Base-by-base conservation (phyloP, 2,797 vertebrate species). In the Cirrhinus molitorella region DNA sequence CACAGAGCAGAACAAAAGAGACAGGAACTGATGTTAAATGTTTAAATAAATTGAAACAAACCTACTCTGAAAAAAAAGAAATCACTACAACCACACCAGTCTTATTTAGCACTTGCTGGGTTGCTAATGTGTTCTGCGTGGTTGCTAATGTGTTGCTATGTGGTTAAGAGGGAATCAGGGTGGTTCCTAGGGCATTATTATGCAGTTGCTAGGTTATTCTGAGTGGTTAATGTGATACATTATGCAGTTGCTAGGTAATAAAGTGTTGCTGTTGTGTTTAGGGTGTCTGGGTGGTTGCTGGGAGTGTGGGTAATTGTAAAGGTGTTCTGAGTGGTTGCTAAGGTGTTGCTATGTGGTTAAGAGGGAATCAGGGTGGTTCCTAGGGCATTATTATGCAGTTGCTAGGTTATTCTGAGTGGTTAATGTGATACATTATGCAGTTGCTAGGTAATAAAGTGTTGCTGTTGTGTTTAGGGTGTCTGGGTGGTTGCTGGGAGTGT, bases 1-100 rank as follows among this genome's bases (percentile, higher is more conserved):
- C 12, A 81, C 88, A 43, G 47, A 65, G n/a, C 25, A 61, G 1
- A 47, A 21, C 9, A 25, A 34, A 74, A 76, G 19, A 71, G 31
- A 79, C 23, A 83, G 61, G 16, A 25, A 51, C 40, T 28, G 40
- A 71, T 9, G 13, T 74, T 66, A 82, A 55, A 19, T 23, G 43
- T 71, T 71, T 49, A 71, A 23, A 71, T 28, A 4, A 16, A 28
- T 2, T 1, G 8, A 25, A 72, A 49, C 14, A 72, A 51, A 31
- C 25, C 43, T 2, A 51, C 17, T 19, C 6, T 19, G 45, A 19
- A 16, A 9, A 49, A 71, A 71, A 9, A 49, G 49, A 71, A 19
- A 23, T 71, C 23, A 51, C 45, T 17, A 45, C 14, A 5, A 17
- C n/a, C 6, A 25, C 25, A 47, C 8, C 10, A 47, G 31, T 37